A percentile compares a stretch with the other conserved stretches of the same genome.
Conservation (phyloP, 2,113 vertebrate species). For the Callospermophilus lateralis region DNA sequence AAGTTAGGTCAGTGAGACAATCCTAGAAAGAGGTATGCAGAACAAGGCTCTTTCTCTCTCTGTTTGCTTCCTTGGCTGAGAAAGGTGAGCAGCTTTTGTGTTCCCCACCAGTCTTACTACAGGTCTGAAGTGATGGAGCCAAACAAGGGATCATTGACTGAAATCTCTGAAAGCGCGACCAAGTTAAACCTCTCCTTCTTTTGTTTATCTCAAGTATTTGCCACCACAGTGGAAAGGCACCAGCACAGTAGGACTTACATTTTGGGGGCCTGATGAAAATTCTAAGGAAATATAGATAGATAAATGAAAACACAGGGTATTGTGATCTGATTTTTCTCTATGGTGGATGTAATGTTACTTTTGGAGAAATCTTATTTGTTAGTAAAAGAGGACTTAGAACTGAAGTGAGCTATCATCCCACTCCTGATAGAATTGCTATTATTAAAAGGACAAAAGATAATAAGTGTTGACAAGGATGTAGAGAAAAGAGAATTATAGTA, state of each 20-base stretch:
- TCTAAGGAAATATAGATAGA: constrained; percentile 37
- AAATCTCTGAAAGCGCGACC: background rate
- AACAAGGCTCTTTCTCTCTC: background rate
- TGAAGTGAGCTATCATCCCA: background rate
- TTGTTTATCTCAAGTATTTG: background rate
- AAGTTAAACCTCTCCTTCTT: no score
- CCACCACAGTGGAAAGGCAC: no score
- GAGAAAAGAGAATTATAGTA: background rate
- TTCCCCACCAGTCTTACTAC: background rate
- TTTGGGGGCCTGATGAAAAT: constrained; percentile 33
- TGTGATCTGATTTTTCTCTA: constrained; percentile 26
- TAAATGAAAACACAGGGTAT: constrained; percentile 28
- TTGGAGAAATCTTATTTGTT: constrained; percentile 33
- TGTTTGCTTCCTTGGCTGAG: background rate
- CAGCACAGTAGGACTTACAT: background rate
- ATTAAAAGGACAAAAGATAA: background rate
- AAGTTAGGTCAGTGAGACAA: background rate
- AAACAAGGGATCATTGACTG: background rate
- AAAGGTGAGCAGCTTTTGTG: background rate
- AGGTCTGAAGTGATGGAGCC: no score
- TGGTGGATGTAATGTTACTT: background rate
- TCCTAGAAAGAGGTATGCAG: background rate
- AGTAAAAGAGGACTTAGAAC: constrained; percentile 33
- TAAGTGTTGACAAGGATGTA: background rate
- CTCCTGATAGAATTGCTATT: background rate